A percentile compares a stretch with the other conserved stretches of the same genome.
These are phyloP conservation scores for Drusus annulatus DNA, from an alignment of 1,140 invertebrate genomes.

Conservation along the genomic window DNA sequence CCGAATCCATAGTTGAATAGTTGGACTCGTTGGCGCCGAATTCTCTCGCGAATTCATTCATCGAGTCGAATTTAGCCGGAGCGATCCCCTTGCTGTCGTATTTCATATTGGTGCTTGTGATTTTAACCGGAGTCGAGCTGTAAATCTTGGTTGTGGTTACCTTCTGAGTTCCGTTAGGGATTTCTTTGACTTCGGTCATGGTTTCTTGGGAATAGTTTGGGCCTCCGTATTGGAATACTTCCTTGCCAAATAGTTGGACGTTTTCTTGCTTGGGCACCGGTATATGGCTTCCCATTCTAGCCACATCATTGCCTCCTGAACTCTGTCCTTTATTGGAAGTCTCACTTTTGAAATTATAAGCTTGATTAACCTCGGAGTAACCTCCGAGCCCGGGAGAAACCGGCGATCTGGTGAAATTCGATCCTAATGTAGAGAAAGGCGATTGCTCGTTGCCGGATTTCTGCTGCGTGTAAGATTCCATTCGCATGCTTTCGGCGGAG, in stretches of 20 bases:
- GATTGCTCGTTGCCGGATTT: slow-evolving; percentile 64
- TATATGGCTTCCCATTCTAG: slow-evolving; percentile 57
- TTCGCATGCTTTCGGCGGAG: slow-evolving; percentile 53
- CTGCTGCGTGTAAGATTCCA: slow-evolving; percentile 40
- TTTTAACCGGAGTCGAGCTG: slow-evolving; percentile 69
- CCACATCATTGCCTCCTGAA: slow-evolving; percentile 61
- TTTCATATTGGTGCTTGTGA: slow-evolving; percentile 69
- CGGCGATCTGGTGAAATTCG: slow-evolving; percentile 50
- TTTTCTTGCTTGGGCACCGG: slow-evolving; percentile 49
- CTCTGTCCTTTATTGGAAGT: slow-evolving; percentile 53
- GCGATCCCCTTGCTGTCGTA: slow-evolving; percentile 61
- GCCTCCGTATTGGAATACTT: slow-evolving; percentile 64
- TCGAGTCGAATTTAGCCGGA: slow-evolving; percentile 65
- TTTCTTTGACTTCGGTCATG: slow-evolving; percentile 69
- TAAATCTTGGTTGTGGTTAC: slow-evolving; percentile 70
- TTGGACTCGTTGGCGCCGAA: slow-evolving; percentile 65
- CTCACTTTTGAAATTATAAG: slow-evolving; percentile 40
- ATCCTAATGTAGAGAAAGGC: slow-evolving; percentile 66
- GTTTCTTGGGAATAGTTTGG: slow-evolving; percentile 70
- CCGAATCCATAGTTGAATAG: slow-evolving; percentile 66
- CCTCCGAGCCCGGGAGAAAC: slow-evolving; percentile 47
- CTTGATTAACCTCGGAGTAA: slow-evolving; percentile 43
- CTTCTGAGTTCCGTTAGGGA: slow-evolving; percentile 70
- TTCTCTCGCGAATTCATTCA: slow-evolving; percentile 68
- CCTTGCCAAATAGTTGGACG: slow-evolving; percentile 63